phyloP scores from a whole-genome alignment of 2,797 vertebrate species.

The Parotocinclus haroldoi region DNA sequence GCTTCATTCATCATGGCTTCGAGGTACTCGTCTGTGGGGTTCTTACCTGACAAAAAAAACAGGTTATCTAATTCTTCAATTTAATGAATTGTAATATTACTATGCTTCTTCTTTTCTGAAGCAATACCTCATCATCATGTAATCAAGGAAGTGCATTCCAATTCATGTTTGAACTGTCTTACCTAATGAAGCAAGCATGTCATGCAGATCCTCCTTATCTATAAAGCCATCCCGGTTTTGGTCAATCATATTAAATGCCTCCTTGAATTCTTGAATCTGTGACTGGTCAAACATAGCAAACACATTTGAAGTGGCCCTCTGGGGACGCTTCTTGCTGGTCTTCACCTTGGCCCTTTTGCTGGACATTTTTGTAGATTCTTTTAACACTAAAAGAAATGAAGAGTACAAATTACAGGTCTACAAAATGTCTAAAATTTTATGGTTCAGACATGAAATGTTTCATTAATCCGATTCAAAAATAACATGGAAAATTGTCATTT shows the following conservation, averaged over 20 bases:
- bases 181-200: conserved; percentile 95
- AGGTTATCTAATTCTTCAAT: neutral
- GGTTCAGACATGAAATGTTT: too few relatives aligned
- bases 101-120: neutral
- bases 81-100: too few relatives aligned
- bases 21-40: conserved; percentile 90
- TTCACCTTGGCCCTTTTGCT: conserved; percentile 94
- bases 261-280: conserved; percentile 96
- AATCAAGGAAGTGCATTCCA: too few relatives aligned
- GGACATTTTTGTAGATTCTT: conserved; percentile 74
- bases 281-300: conserved; percentile 98
- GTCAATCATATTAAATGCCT: conserved; percentile 98
- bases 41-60: conserved; percentile 76
- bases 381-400: conserved; percentile 8
- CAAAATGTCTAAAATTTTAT: too few relatives aligned
- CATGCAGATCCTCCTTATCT: conserved; percentile 93
- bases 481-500: too few relatives aligned
- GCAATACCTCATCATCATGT: too few relatives aligned
- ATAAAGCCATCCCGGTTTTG: conserved; percentile 96
- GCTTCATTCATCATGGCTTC: conserved; percentile 97
- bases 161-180: conserved; percentile 15
- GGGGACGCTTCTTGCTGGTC: conserved; percentile 93
- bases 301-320: conserved; percentile 92
- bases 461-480: too few relatives aligned
- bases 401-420: too few relatives aligned